Evolutionary conservation across 1,140 invertebrate species (phyloP).

Genomic region (Araneus ventricosus): DNA sequence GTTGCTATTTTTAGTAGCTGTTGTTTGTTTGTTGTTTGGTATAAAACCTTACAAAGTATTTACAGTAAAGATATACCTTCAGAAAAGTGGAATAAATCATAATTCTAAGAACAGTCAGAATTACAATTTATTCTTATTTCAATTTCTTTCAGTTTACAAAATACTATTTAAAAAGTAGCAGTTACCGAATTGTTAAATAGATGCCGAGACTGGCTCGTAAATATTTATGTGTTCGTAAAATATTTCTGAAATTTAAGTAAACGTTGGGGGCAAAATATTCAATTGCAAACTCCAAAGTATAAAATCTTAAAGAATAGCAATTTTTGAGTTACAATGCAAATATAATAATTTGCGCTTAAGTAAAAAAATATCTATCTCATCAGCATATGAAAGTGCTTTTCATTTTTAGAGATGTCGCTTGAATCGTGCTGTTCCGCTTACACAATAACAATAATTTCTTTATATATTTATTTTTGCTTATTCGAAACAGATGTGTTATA

Average conservation of each 20-base stretch:
- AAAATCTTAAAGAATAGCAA: not conserved
- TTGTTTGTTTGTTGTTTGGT: no score
- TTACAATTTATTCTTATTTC: not conserved
- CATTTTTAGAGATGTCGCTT: not conserved
- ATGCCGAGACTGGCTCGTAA: not conserved
- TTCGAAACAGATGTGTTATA: slow-evolving; percentile 19
- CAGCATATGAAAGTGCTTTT: slow-evolving; percentile 7
- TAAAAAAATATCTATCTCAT: slow-evolving; percentile 23
- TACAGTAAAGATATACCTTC: no score
- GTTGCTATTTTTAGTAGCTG: no score
- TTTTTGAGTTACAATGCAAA: not conserved
- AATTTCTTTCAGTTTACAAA: not conserved
- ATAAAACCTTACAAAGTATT: no score
- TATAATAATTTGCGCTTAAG: not conserved
- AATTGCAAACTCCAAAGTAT: not conserved
- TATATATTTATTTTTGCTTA: not conserved
- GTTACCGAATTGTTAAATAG: not conserved
- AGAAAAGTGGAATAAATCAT: no score
- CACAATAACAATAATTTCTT: not conserved
- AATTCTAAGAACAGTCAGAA: not conserved
- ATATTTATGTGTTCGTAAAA: not conserved
- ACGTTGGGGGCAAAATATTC: not conserved
- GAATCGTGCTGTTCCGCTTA: not conserved
- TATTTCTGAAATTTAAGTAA: not conserved
- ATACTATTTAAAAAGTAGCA: not conserved